Conservation (phyloP, 2,888 invertebrate species). For the Amiota communis region DNA sequence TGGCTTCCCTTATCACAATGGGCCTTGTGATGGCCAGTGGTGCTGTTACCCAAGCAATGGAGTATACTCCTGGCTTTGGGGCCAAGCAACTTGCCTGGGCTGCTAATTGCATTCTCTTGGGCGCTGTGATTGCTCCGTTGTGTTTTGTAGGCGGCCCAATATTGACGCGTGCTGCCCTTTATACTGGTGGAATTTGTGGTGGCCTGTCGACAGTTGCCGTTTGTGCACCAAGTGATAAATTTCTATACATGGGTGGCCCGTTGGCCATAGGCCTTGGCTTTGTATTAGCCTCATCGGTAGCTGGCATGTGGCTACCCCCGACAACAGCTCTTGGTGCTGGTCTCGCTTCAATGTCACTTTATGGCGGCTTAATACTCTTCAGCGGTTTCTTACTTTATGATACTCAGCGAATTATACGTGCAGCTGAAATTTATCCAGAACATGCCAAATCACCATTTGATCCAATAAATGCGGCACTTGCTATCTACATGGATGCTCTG, state of each 20-base stretch:
- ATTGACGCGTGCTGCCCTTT: slow-evolving; percentile 90
- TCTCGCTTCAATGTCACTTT: slow-evolving; percentile 90
- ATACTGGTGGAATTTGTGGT: slow-evolving; percentile 95
- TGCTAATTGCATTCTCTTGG: slow-evolving; percentile 87
- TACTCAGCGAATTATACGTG: slow-evolving; percentile 91
- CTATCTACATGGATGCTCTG: slow-evolving; percentile 94
- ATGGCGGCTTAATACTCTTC: slow-evolving; percentile 95
- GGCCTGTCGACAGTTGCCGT: slow-evolving; percentile 94
- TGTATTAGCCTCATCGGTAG: slow-evolving; percentile 94
- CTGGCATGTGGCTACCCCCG: slow-evolving; percentile 92
- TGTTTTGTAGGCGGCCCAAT: slow-evolving; percentile 94
- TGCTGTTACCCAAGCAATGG: slow-evolving; percentile 85
- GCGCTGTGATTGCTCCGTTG: slow-evolving; percentile 93
- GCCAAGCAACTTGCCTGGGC: slow-evolving; percentile 90
- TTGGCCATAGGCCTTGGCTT: slow-evolving; percentile 96
- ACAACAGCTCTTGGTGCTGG: slow-evolving; percentile 91
- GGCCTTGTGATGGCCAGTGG: slow-evolving; percentile 93
- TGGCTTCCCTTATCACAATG: slow-evolving; percentile 85
- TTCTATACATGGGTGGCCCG: slow-evolving; percentile 95
- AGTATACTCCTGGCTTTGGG: slow-evolving; percentile 87
- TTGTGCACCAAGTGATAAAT: slow-evolving; percentile 97
- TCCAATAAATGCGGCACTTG: slow-evolving; percentile 95
- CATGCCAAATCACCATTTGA: slow-evolving; percentile 82
- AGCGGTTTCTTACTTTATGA: slow-evolving; percentile 94
- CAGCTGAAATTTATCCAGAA: slow-evolving; percentile 87